Conservation (phyloP, 2,888 invertebrate species). For the Nomada ferruginata region DNA sequence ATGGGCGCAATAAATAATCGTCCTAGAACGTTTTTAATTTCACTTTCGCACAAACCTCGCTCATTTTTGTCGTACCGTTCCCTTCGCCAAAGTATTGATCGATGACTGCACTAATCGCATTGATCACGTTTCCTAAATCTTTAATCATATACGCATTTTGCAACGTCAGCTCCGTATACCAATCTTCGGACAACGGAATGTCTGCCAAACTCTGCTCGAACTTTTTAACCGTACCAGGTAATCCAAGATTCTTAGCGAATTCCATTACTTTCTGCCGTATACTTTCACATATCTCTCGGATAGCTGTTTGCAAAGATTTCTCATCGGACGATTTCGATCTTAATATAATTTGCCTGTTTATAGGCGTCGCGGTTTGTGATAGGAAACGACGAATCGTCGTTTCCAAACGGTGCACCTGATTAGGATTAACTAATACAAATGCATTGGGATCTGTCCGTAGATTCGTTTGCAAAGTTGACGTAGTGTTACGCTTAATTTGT, state of each 20-base stretch:
- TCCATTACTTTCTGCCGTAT: slow-evolving; percentile 51
- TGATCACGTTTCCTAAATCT: slow-evolving; percentile 49
- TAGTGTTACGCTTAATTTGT: background rate
- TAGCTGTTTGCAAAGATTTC: slow-evolving; percentile 34
- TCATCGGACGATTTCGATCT: slow-evolving; percentile 7
- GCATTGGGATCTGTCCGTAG: background rate
- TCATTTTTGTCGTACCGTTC: background rate
- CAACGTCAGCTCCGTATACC: slow-evolving; percentile 54
- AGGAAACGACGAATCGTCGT: slow-evolving; percentile 49
- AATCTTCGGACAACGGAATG: slow-evolving; percentile 43
- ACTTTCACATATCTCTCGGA: slow-evolving; percentile 37
- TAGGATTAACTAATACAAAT: slow-evolving; percentile 50
- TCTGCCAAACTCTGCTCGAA: slow-evolving; percentile 14
- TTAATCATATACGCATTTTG: slow-evolving; percentile 48
- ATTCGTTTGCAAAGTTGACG: background rate
- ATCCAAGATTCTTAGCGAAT: slow-evolving; percentile 44
- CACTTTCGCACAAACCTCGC: slow-evolving; percentile 40
- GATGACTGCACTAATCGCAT: slow-evolving; percentile 31
- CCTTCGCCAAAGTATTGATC: slow-evolving; percentile 7
- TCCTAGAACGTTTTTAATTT: background rate
- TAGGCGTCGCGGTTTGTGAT: slow-evolving; percentile 30
- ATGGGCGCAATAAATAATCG: too few species aligned
- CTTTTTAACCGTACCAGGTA: slow-evolving; percentile 24
- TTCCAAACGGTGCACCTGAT: slow-evolving; percentile 52
- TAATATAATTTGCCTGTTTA: slow-evolving; percentile 36